phyloP scores from a whole-genome alignment of 2,888 invertebrate genomes.

The Amorpha juglandis region DNA sequence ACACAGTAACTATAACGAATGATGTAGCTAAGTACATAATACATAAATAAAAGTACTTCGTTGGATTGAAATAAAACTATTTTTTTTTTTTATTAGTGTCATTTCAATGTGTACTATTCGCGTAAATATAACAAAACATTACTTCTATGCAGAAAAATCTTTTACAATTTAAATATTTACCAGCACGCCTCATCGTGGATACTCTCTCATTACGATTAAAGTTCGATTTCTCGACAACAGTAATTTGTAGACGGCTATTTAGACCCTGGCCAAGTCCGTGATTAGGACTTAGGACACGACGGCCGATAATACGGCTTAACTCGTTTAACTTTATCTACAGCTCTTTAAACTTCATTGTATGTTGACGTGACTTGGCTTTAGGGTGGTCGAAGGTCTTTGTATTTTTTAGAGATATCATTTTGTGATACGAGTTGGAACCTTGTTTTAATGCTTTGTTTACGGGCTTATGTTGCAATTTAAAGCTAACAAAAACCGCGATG shows the following conservation, averaged over 20 bases:
- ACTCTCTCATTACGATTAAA: conserved; percentile 32
- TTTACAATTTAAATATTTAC: conserved; percentile 1
- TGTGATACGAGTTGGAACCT: background rate
- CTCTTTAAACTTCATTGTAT: conserved; percentile 34
- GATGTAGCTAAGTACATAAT: no score
- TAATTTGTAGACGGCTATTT: conserved; percentile 58
- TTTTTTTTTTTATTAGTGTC: no score
- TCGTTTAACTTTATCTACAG: conserved; percentile 34
- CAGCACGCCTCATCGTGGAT: conserved; percentile 1
- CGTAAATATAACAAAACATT: no score
- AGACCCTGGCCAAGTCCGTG: conserved; percentile 45
- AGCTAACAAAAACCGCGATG: background rate
- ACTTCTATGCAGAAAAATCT: background rate
- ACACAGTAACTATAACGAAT: no score
- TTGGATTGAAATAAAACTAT: no score
- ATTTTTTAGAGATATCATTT: background rate
- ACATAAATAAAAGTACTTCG: no score
- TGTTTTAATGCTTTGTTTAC: background rate
- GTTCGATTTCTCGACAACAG: conserved; percentile 51
- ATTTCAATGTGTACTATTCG: no score
- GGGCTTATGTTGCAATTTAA: background rate
- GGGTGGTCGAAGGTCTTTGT: conserved; percentile 27
- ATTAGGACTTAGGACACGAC: conserved; percentile 56
- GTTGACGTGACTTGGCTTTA: conserved; percentile 29
- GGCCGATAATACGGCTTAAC: conserved; percentile 46